A percentile compares a stretch with the other conserved stretches of the same genome.
Evolutionary conservation across 2,888 invertebrate genomes (phyloP).

Genomic region (Prosopocoilus inquinatus): DNA sequence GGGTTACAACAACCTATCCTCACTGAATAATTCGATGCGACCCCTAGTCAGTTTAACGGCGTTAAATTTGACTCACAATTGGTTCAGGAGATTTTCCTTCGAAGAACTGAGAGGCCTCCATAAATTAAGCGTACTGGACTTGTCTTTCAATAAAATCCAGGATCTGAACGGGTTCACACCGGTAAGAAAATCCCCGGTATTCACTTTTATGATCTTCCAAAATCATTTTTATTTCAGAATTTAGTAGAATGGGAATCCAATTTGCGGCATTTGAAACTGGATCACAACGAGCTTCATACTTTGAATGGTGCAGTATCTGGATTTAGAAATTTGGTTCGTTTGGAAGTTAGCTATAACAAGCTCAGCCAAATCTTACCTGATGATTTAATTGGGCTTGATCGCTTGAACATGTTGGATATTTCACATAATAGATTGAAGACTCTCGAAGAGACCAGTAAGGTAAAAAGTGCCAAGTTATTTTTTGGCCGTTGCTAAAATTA

Average conservation of each 20-base stretch:
- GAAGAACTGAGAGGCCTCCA: constrained; percentile 75
- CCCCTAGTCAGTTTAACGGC: constrained; percentile 66
- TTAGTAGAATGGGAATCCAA: constrained; percentile 74
- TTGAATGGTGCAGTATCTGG: constrained; percentile 76
- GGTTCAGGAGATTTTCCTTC: constrained; percentile 73
- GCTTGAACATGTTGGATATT: constrained; percentile 70
- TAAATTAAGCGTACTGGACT: constrained; percentile 68
- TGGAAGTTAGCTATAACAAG: constrained; percentile 75
- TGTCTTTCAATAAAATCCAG: constrained; percentile 73
- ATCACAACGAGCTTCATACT: constrained; percentile 69
- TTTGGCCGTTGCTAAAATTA: not conserved
- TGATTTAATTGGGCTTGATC: constrained; percentile 75
- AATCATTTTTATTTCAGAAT: constrained; percentile 55
- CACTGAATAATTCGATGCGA: constrained; percentile 70
- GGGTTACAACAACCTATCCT: constrained; percentile 69
- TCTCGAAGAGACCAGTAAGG: constrained; percentile 80
- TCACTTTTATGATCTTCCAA: too few relatives aligned
- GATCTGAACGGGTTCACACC: constrained; percentile 65
- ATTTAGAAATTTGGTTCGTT: constrained; percentile 66
- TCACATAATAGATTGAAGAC: constrained; percentile 75
- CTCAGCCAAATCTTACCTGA: constrained; percentile 72
- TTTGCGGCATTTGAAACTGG: constrained; percentile 68
- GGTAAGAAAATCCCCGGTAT: constrained; percentile 46
- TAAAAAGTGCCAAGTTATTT: constrained; percentile 43
- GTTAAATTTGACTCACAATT: constrained; percentile 75